Evolutionary conservation across 1,140 invertebrate genomes (phyloP), one percentile per base, ranked within the genome.

Genomic region (Drosophila tropicalis): DNA sequence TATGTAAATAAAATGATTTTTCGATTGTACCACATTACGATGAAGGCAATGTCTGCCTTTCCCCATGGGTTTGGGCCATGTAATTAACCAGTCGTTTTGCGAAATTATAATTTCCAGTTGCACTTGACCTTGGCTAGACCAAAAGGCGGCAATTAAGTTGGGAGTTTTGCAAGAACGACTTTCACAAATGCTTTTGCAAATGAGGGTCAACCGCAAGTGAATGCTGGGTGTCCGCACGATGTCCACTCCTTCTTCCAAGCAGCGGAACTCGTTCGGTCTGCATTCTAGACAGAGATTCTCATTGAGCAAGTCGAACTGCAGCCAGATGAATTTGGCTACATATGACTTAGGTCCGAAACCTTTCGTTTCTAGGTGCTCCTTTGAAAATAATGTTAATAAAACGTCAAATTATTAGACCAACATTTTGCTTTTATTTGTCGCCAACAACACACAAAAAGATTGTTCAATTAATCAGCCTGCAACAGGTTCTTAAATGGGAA

Each of bases 111-210:
- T 89, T 89, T 83, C 76, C 83, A 83, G 85, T 89, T 90, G 87
- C 83, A 90, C 87, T 90, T 90, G 87, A 90, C 87, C 87, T 90
- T 90, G 79, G 72, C 39, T 44, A 51, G 29, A 54, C 63, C 67
- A 58, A 63, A 58, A 83, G 76, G 72, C 75, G 76, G 67, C 73
- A 90, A 79, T 74, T 90, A 80, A 80, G 71, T 72, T 65, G 81
- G 56, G 57, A 83, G 84, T 90, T 89, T 85, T 73, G 77, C 79
- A 81, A 90, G 81, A 90, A 90, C 87, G 72, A 90, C 87, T 90
- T 90, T 90, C 87, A 90, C 87, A 90, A 90, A 90, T 56, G 73
- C 72, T 76, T 51, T 51, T 51, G 41, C 54, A 41, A 70, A 61
- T 76, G 73, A 76, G 73, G 56, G 73, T 76, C 73, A 74, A 76